Conservation (phyloP, 2,888 invertebrate species). For the Zelleria hepariella region DNA sequence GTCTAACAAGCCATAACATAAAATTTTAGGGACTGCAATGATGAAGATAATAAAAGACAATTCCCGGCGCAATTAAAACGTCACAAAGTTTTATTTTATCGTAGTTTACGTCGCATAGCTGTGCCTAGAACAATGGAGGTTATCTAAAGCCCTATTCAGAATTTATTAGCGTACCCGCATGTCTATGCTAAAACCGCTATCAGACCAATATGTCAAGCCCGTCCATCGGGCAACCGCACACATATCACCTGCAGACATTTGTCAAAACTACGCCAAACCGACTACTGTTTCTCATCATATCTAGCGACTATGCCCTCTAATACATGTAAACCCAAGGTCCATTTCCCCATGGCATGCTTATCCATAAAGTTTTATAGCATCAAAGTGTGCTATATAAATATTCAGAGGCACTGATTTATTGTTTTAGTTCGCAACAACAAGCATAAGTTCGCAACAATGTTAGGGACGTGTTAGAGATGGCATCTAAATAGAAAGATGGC, state of each 20-base stretch:
- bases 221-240: constrained; percentile 55
- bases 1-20: no score
- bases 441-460: not conserved
- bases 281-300: constrained; percentile 4
- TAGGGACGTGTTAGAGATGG: not conserved
- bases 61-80: not conserved
- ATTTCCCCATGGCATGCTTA: not conserved
- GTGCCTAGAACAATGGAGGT: not conserved
- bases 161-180: constrained; percentile 27
- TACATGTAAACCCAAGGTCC: not conserved
- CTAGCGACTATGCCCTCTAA: not conserved
- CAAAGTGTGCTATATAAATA: not conserved
- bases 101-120: constrained; percentile 9
- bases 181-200: constrained; percentile 44
- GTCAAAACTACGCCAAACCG: constrained; percentile 57
- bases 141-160: not conserved
- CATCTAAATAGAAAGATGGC: not conserved
- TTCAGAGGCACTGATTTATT: not conserved
- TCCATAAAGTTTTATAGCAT: not conserved
- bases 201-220: constrained; percentile 64
- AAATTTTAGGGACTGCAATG: not conserved
- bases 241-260: constrained; percentile 68
- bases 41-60: not conserved
- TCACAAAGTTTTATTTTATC: not conserved
- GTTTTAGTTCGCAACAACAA: not conserved